Evolutionary conservation across 2,888 invertebrate genomes (phyloP).

Genomic region (Amblyteles armatorius): DNA sequence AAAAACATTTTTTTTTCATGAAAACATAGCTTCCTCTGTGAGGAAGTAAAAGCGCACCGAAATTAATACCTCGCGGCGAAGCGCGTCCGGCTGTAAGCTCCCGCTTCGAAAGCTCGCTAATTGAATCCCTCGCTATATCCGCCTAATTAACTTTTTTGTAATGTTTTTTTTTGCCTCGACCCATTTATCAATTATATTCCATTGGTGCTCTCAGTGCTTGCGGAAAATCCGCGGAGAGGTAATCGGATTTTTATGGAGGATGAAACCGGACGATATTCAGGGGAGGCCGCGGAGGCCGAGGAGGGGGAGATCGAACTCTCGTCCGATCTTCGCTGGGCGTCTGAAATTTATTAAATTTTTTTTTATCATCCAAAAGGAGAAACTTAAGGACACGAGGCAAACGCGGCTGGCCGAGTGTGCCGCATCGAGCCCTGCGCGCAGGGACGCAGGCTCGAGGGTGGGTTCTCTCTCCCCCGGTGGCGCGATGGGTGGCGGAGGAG

Average conservation of each 20-base stretch:
- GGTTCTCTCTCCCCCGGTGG: constrained; percentile 59
- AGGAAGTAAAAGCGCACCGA: background rate
- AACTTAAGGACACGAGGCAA: background rate
- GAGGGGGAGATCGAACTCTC: background rate
- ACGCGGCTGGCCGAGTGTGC: constrained; percentile 17
- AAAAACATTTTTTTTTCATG: too few relatives aligned
- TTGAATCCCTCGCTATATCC: too few relatives aligned
- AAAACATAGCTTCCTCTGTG: too few relatives aligned
- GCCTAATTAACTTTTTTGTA: background rate
- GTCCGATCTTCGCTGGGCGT: background rate
- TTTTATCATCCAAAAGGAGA: background rate
- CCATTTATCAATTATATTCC: constrained; percentile 15
- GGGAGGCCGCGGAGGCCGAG: background rate
- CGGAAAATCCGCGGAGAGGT: constrained; percentile 2
- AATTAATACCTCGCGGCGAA: background rate
- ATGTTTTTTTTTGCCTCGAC: background rate
- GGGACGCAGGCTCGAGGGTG: constrained; percentile 63
- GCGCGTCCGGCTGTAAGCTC: background rate
- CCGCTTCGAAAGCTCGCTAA: background rate
- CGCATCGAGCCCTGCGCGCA: constrained; percentile 53
- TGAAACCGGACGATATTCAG: background rate
- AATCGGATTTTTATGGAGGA: constrained; percentile 15
- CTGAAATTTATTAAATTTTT: background rate
- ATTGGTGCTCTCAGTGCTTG: constrained; percentile 18
- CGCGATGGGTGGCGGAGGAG: constrained; percentile 40